Evolutionary conservation across 2,888 invertebrate genomes (phyloP), one percentile per base, ranked within the genome.

Genomic region (Phyllotreta cruciferae): DNA sequence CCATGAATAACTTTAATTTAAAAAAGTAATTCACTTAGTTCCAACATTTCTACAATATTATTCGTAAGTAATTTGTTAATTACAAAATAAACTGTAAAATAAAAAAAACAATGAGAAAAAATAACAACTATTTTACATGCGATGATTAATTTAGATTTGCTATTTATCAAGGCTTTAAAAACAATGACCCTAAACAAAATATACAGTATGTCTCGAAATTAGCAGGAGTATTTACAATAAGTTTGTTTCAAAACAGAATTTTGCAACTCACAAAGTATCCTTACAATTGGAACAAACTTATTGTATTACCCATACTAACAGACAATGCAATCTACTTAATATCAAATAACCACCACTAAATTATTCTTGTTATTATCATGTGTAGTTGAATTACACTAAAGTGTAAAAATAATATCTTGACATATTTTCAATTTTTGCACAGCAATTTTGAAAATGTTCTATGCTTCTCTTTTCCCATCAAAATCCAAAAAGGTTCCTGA

Each of bases 41-140:
- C 54, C 50, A 55, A 55, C 24, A 49, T 55, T 54, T 47, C 53
- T 37, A 14, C 50, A 34, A 49, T 36, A 49, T 36, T 35, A 49
- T 35, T 49, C 24, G 24, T 35, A 49, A 10, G 9, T 41, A 41
- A 41, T 37, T 50, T 3, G 11, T 52, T 24, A 24, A 52, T 61
- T 61, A 57, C 56, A 63, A 61, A 58, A 66, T 55, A 60, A 49
- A 57, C 55, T 66, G 64, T 64, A 57, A 66, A 69, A 67, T 66
- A 67, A 67, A 60, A 61, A 72, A 71, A 71, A 71, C 66, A 71
- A 73, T 63, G 24, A 70, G 68, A 68, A 67, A 57, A 67, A 68
- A 69, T 64, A 72, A 73, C 71, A 72, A 73, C 63, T 72, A 73
- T 73, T 66, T 67, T 70, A 71, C 69, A 72, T 24, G 24, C 24